phyloP scores from a whole-genome alignment of 2,113 vertebrate species.

The Marmota flaviventris region DNA sequence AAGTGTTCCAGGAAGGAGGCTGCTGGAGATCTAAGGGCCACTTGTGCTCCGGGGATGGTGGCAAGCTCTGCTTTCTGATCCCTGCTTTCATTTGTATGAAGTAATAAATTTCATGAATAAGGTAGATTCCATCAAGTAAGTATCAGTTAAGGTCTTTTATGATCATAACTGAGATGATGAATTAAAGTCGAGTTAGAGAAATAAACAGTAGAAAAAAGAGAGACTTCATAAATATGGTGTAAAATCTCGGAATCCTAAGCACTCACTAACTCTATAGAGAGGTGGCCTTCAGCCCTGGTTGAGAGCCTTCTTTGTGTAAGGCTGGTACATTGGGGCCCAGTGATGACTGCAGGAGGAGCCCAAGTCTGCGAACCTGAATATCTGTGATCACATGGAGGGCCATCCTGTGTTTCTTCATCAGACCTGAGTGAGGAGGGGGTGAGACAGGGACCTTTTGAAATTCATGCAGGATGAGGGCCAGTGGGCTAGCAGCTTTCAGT shows the following conservation, averaged over 20 bases:
- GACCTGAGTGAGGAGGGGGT: neutral
- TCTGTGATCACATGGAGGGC: neutral
- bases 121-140: constrained; percentile 73
- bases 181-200: constrained; percentile 64
- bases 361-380: fast-evolving
- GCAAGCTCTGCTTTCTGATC: neutral
- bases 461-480: neutral
- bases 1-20: neutral
- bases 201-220: constrained; percentile 6
- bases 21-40: neutral
- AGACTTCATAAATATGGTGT: neutral
- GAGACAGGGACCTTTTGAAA: neutral
- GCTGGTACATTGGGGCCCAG: fast-evolving
- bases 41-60: neutral
- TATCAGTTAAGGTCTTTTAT: constrained; percentile 75
- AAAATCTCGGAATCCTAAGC: neutral
- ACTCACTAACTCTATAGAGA: fast-evolving
- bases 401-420: fast-evolving
- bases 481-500: neutral
- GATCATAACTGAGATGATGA: constrained; percentile 58
- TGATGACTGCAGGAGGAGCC: neutral
- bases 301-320: neutral
- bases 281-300: neutral
- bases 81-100: neutral
- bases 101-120: constrained; percentile 57